Evolutionary conservation across 2,113 vertebrate species (phyloP), one percentile per base, ranked within the genome.

Genomic region (Leptodactylus fuscus): DNA sequence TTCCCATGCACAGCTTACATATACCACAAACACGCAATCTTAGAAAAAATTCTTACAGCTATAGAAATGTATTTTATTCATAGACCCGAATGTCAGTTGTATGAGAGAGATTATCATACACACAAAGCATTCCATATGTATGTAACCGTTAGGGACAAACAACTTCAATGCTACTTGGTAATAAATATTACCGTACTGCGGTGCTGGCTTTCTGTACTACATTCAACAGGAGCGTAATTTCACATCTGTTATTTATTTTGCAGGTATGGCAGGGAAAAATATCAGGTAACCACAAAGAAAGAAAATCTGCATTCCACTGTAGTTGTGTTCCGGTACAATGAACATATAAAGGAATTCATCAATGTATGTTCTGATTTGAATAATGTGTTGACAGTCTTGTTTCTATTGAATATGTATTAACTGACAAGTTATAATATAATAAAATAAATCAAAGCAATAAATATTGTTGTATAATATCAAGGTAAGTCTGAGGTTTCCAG

Each of bases 221-320:
- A 67, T 69, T 32, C 46, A 70, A 82, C 12, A 55, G 60, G 67
- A 51, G 46, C 38, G 29, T 69, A 36, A 82, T 36, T 51, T 73
- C 36, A 38, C 81, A 82, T 82, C 81, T 83, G 67, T 8, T 74
- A 44, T 73, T 83, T 55, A 74, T 83, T 83, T 55, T 83, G n/a
- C 36, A 83, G 81, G 81, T 83, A 83, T 44, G 16, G 32, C 69
- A 58, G 2, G 4, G 29, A 29, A 51, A 70, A 74, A 82, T 58
- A 44, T 70, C 49, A 82, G 81, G n/a, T 58, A 71, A 73, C 67
- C 81, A 73, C 81, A 74, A 34, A 55, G 55, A 24, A 24, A 55
- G 65, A 36, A 71, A 71, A 53, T 82, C 29, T 55, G 67, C 46
- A 82, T 73, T 82, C 65, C 67, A 44, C 15, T 15, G 22, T 71